These are phyloP conservation scores for Ernsta delagoae DNA, from an alignment of 2,888 invertebrate species.

Conservation along the genomic window DNA sequence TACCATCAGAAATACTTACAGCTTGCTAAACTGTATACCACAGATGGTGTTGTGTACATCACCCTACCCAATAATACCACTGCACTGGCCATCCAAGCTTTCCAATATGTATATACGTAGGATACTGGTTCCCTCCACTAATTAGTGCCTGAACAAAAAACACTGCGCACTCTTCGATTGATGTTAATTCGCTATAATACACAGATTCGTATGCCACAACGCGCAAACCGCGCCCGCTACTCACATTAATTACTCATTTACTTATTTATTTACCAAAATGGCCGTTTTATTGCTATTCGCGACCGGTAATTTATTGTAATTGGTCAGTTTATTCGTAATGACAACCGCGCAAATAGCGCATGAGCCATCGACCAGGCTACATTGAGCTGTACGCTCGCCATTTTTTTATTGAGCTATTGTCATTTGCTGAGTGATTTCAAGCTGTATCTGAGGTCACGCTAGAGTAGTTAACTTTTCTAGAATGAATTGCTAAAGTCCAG, in stretches of 20 bases:
- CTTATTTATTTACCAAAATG: constrained; percentile 77
- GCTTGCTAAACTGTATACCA: no score
- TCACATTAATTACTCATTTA: constrained; percentile 77
- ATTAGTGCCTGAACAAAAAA: constrained; percentile 60
- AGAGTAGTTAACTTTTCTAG: constrained; percentile 48
- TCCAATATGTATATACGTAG: constrained; percentile 32
- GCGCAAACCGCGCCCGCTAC: constrained; percentile 50
- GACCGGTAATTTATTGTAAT: constrained; percentile 76
- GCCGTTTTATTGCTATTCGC: constrained; percentile 67
- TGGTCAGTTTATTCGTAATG: constrained; percentile 71
- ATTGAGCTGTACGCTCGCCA: constrained; percentile 44
- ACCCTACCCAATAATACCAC: no score
- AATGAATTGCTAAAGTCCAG: constrained; percentile 54
- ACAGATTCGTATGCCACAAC: constrained; percentile 76
- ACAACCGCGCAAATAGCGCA: constrained; percentile 51
- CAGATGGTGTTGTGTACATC: no score
- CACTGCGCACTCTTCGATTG: constrained; percentile 51
- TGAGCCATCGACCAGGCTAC: constrained; percentile 46
- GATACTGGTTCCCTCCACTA: constrained; percentile 53
- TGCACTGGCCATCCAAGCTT: constrained; percentile 3
- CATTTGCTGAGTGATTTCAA: constrained; percentile 28
- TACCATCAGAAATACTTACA: no score
- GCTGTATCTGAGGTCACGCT: constrained; percentile 43
- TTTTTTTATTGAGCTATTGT: constrained; percentile 11
- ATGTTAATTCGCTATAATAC: constrained; percentile 74